Conservation (phyloP, 2,797 vertebrate species). For the Phrynocephalus forsythii region DNA sequence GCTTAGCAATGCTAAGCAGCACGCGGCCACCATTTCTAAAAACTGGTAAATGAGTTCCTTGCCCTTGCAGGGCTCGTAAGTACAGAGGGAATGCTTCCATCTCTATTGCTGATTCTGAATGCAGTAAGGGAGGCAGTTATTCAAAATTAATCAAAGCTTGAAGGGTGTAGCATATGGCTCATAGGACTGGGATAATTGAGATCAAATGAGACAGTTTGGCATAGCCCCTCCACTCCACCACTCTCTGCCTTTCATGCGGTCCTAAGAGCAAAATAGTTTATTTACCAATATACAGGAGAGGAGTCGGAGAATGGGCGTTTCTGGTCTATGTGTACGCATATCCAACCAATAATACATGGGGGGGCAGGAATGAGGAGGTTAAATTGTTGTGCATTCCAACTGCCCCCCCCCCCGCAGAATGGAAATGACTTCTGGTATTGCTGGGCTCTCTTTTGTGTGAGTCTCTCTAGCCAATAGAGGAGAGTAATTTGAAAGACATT, state of each 20-base stretch:
- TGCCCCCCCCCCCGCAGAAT: too few species aligned
- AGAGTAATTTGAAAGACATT: slow-evolving; percentile 15
- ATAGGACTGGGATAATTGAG: background rate
- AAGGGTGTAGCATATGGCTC: background rate
- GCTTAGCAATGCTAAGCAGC: background rate
- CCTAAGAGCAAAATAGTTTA: background rate
- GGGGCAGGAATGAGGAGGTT: background rate
- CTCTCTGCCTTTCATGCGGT: background rate
- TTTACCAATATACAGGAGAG: background rate
- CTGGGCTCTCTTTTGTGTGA: rapidly evolving
- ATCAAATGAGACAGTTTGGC: background rate
- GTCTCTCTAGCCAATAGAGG: background rate
- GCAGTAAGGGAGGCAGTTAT: background rate
- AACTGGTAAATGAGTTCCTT: background rate
- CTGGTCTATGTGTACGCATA: background rate
- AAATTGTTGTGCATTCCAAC: background rate
- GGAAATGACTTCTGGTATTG: background rate
- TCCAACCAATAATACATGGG: background rate
- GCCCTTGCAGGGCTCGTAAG: background rate
- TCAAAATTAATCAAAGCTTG: background rate
- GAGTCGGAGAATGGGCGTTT: background rate
- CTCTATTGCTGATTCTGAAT: background rate
- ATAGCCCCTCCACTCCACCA: background rate
- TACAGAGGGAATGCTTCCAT: background rate
- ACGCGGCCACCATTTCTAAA: background rate